phyloP scores from a whole-genome alignment of 2,888 invertebrate species.

The Aphodius granarius region DNA sequence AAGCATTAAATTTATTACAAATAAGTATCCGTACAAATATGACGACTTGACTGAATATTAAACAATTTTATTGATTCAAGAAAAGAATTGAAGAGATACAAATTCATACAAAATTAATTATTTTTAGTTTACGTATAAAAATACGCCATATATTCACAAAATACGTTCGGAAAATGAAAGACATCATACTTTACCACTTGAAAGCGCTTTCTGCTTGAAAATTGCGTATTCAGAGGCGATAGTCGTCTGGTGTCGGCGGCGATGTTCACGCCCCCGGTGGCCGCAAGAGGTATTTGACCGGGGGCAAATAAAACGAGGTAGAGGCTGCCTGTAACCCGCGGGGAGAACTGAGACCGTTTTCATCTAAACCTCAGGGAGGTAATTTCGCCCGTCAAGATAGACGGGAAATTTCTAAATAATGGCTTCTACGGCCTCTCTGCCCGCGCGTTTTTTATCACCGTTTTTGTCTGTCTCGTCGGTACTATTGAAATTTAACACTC shows the following conservation, averaged over 20 bases:
- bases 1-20: no score
- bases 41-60: no score
- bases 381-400: not conserved
- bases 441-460: not conserved
- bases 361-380: not conserved
- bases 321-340: not conserved
- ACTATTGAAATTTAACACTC: not conserved
- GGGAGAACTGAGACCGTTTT: not conserved
- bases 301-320: not conserved
- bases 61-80: no score
- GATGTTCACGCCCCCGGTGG: not conserved
- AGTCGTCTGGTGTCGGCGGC: not conserved
- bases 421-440: not conserved
- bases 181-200: not conserved
- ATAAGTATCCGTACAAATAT: no score
- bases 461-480: not conserved
- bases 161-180: not conserved
- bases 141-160: no score
- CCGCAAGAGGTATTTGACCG: conserved; percentile 8
- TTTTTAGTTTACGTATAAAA: no score
- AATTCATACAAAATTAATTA: no score
- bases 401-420: not conserved
- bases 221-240: conserved; percentile 4
- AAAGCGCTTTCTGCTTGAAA: not conserved
- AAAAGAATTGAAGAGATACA: no score